These are phyloP conservation scores for Vanessa atalanta DNA, from an alignment of 1,140 invertebrate genomes.

Conservation along the genomic window DNA sequence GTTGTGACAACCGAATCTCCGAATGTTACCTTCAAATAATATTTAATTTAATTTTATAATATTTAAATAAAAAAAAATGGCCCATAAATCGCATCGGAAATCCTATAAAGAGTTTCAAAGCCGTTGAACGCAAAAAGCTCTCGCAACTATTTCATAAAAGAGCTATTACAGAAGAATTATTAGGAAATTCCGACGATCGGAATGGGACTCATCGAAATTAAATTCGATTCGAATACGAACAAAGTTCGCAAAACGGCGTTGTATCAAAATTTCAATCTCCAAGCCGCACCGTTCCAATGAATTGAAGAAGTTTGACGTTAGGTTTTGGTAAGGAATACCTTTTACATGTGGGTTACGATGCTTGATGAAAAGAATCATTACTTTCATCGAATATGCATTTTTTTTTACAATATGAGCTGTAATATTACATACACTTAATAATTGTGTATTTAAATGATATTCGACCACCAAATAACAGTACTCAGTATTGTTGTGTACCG, in stretches of 20 bases:
- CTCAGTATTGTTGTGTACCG: no score
- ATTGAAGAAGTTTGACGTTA: constrained; percentile 12
- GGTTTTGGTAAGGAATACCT: constrained; percentile 10
- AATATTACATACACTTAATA: no score
- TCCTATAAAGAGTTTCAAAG: constrained; percentile 1
- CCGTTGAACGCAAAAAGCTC: constrained; percentile 6
- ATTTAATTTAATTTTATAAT: no score
- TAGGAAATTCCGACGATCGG: constrained; percentile 20
- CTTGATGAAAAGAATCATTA: background rate
- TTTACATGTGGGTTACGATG: background rate
- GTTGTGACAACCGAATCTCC: no score
- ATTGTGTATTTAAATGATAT: no score
- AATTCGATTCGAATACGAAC: constrained; percentile 30
- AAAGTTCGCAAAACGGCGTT: constrained; percentile 31
- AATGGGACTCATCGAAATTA: constrained; percentile 31
- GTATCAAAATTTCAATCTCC: constrained; percentile 37
- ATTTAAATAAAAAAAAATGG: background rate
- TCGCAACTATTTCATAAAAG: constrained; percentile 32
- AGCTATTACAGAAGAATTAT: constrained; percentile 29
- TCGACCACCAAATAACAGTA: no score
- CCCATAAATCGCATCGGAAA: background rate
- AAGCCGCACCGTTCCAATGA: background rate
- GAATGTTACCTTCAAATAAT: no score
- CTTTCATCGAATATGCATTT: no score
- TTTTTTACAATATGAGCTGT: no score